Evolutionary conservation across 37 sponge, comb jelly and placozoan genomes (phyloP), one percentile per base, ranked within the genome.

Genomic region (Aplysina aerophoba): DNA sequence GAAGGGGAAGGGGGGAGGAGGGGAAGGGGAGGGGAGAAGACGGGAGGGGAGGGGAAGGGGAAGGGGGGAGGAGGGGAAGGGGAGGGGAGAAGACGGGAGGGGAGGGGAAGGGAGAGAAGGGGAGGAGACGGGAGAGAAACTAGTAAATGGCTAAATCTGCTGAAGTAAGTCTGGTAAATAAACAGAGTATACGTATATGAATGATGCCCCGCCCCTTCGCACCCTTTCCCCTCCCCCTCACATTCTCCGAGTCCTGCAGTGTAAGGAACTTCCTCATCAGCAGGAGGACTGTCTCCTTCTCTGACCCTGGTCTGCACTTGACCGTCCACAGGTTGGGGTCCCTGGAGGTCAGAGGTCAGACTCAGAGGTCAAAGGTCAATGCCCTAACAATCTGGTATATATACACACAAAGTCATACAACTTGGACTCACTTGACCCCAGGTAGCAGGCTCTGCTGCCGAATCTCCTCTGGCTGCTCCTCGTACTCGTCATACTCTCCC

Each of bases 261-360:
- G 89, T 81, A 30, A 97, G 81, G 80, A 85, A 98, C 85, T 98
- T 98, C 73, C 92, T 88, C 94, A 98, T 94, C 24, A 98, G 84
- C 34, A 86, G 88, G 35, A 98, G 79, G 11, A 86, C 97, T 19
- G 97, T 96, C 88, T 94, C 95, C 74, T 96, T 98, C 84, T 98
- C 99, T 33, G 88, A 77, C 3, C 98, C 98, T 41, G 91, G 87
- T 55, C 85, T 81, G 80, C 99, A 98, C 86, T 98, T 98, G 16
- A 98, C 93, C 17, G 88, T 94, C 95, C 97, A 98, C 58, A 98
- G 83, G 55, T 96, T 95, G 22, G 99, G 99, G 66, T 98, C 97
- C 77, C 96, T 97, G 41, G 22, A 84, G 22, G 27, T 21, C 77
- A 33, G 21, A n/a, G n/a, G n/a, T n/a, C n/a, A n/a, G n/a, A n/a